phyloP scores from a whole-genome alignment of 2,888 invertebrate species.

The Hylaea fasciaria region DNA sequence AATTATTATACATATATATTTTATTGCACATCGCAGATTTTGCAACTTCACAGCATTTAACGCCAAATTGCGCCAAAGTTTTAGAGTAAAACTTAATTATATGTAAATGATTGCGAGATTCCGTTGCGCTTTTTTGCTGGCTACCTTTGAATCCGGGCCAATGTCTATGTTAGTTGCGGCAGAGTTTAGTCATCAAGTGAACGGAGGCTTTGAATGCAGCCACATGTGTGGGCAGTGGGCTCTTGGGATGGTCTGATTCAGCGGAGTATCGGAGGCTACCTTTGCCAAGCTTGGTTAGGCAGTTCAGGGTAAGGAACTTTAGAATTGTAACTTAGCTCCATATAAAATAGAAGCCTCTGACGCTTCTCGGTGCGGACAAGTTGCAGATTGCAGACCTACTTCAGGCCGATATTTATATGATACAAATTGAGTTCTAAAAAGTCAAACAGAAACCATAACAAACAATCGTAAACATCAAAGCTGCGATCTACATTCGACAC shows the following conservation, averaged over 20 bases:
- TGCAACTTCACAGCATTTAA: background rate
- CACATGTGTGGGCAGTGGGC: conserved; percentile 15
- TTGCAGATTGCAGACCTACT: too few relatives aligned
- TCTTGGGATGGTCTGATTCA: conserved; percentile 13
- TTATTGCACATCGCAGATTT: too few relatives aligned
- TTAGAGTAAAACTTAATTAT: conserved; percentile 15
- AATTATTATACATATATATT: too few relatives aligned
- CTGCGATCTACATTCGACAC: conserved; percentile 33
- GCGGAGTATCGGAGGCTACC: conserved; percentile 1
- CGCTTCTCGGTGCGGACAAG: too few relatives aligned
- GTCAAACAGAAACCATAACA: conserved; percentile 11
- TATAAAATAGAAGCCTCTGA: too few relatives aligned
- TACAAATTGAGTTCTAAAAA: background rate
- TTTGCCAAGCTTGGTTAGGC: background rate
- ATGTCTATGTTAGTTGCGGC: conserved; percentile 33
- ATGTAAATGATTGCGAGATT: conserved; percentile 27
- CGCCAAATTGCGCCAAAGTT: conserved; percentile 4
- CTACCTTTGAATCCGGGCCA: conserved; percentile 34
- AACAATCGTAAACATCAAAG: conserved; percentile 16
- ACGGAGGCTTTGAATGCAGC: conserved; percentile 19
- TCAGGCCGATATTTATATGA: too few relatives aligned
- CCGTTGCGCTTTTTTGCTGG: conserved; percentile 13
- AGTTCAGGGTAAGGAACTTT: conserved; percentile 8
- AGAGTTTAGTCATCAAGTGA: conserved; percentile 23
- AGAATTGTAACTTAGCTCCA: background rate